Percentiles rank a stretch among this genome's conserved stretches.
Conservation (phyloP, 2,888 invertebrate species). For the Lithophane socia region DNA sequence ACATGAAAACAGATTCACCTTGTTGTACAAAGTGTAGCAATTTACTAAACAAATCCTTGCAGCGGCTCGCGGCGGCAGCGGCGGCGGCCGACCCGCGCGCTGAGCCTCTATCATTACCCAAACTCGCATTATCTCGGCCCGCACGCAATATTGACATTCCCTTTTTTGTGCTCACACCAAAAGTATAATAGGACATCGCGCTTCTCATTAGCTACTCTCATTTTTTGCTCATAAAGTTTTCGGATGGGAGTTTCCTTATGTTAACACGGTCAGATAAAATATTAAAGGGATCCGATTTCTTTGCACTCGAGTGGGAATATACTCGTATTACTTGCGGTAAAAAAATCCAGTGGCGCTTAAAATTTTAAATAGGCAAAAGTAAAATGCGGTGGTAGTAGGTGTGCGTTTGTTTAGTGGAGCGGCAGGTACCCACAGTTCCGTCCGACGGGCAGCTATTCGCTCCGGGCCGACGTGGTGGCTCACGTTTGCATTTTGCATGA, state of each 20-base stretch:
- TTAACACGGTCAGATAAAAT: constrained; percentile 73
- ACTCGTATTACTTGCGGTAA: constrained; percentile 44
- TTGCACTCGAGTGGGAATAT: constrained; percentile 58
- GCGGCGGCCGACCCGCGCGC: constrained; percentile 45
- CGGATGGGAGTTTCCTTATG: constrained; percentile 68
- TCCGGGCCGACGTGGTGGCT: constrained; percentile 70
- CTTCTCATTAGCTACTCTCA: constrained; percentile 73
- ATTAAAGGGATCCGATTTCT: constrained; percentile 70
- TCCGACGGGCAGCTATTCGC: constrained; percentile 70
- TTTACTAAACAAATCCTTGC: constrained; percentile 70
- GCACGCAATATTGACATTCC: constrained; percentile 81
- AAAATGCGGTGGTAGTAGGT: constrained; percentile 66
- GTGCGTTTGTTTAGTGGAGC: constrained; percentile 75
- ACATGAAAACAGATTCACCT: constrained; percentile 62
- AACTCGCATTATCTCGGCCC: constrained; percentile 71
- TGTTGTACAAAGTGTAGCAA: constrained; percentile 64
- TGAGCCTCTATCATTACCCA: constrained; percentile 70
- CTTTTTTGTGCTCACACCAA: constrained; percentile 72
- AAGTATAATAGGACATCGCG: constrained; percentile 73
- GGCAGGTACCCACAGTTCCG: constrained; percentile 74
- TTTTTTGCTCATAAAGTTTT: constrained; percentile 74
- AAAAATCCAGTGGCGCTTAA: constrained; percentile 65
- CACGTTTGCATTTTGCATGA: constrained; percentile 84
- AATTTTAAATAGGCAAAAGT: constrained; percentile 75
- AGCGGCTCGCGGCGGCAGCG: constrained; percentile 40